Evolutionary conservation across 1,140 invertebrate genomes (phyloP), one percentile per base, ranked within the genome.

Genomic region (Apis cerana): DNA sequence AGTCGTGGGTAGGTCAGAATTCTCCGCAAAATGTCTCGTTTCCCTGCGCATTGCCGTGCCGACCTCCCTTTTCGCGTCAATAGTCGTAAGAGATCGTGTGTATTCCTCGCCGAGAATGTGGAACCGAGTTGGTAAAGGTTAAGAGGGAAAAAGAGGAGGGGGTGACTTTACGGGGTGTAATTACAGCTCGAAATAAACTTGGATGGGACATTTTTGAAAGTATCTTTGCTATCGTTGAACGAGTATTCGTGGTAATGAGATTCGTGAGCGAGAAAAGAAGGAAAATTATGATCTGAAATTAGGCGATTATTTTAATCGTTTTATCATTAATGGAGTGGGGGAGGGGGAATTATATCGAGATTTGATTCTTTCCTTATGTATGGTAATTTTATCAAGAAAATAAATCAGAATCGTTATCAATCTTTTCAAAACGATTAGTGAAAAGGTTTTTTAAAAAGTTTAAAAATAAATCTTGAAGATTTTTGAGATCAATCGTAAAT

Each of bases 21-120:
- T 61, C 23, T n/a, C 65, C 52, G 65, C 56, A n/a, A 68, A 68
- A 75, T 50, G 59, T 64, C 61, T 75, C n/a, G 61, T 75, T 75
- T 74, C 9, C 7, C 59, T 43, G 8, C 19, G 23, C 12, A 8
- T 15, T 17, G 17, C 13, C n/a, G 19, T 4, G 19, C 1, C n/a
- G 13, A 23, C 23, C 48, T 52, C 13, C n/a, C 21, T 19, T 7
- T 62, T 72, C 27, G 77, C 61, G 58, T 61, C 67, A 15, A 59
- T 59, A 61, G 52, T 19, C 43, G 21, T 64, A 27, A 27, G 33
- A 69, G 33, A 69, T 69, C 17, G 33, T 69, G 19, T 54, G 50
- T 56, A 33, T 23, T 12, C 13, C 68, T 33, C 27, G 27, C 12
- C 54, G 27, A 0, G 27, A 27, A 56, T 72, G 33, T 33, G 43